Evolutionary conservation across 2,113 vertebrate species (phyloP).

Genomic region (Tragelaphus strepsiceros): DNA sequence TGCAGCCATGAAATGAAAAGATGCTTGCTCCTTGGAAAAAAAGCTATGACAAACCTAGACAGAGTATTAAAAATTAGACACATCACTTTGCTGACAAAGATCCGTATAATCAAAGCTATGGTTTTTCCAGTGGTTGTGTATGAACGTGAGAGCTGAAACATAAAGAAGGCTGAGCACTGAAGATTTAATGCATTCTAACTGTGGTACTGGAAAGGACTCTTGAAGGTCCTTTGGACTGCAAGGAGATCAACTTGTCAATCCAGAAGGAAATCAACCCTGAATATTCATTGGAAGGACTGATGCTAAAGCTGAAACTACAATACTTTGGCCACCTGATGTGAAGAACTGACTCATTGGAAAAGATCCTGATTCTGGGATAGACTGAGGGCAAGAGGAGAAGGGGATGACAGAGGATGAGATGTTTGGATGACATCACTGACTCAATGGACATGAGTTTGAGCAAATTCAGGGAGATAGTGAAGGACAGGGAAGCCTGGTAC

Average conservation of each 20-base stretch:
- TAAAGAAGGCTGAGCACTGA: not conserved
- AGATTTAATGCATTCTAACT: not conserved
- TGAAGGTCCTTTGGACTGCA: not conserved
- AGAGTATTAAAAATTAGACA: not conserved
- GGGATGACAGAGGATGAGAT: not conserved
- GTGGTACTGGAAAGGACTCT: not conserved
- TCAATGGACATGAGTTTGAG: not conserved
- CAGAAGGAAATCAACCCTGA: not conserved
- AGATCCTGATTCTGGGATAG: not conserved
- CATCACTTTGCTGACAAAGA: not conserved
- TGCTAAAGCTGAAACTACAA: not conserved
- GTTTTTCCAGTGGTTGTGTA: not conserved
- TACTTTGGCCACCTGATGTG: not conserved
- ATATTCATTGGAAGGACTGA: not conserved
- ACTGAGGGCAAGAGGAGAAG: not conserved
- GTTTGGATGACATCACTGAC: not conserved
- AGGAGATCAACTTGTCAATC: not conserved
- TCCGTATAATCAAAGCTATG: not conserved
- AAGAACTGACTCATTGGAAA: not conserved
- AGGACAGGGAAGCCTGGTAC: not conserved
- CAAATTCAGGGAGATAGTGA: not conserved
- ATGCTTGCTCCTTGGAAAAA: not conserved
- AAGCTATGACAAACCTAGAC: not conserved
- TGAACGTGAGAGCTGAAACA: not conserved
- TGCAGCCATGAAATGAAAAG: not conserved